phyloP scores from a whole-genome alignment of 2,888 invertebrate genomes.

The Unio pictorum region DNA sequence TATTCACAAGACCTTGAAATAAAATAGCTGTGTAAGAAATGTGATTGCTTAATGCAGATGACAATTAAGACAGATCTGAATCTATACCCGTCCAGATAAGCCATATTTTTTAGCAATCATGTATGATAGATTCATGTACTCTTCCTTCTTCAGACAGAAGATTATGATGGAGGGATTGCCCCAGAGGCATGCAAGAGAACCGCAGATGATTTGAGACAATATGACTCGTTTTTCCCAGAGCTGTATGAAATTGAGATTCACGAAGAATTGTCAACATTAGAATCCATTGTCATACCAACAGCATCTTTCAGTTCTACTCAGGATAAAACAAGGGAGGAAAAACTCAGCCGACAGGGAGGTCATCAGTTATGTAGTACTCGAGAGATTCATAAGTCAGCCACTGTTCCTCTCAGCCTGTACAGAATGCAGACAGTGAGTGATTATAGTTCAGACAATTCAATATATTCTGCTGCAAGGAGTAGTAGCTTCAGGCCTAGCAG shows the following conservation, averaged over 20 bases:
- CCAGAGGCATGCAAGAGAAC: slow-evolving; percentile 52
- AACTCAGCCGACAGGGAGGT: slow-evolving; percentile 3
- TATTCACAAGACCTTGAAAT: no score
- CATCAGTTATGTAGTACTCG: background rate
- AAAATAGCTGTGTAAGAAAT: no score
- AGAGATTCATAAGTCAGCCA: slow-evolving; percentile 28
- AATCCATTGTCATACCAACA: slow-evolving; percentile 40
- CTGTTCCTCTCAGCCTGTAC: slow-evolving; percentile 25
- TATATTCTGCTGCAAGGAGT: slow-evolving; percentile 22
- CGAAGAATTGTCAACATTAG: slow-evolving; percentile 15
- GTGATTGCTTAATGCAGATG: no score
- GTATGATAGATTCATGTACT: background rate
- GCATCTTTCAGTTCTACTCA: slow-evolving; percentile 23
- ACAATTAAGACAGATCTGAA: no score
- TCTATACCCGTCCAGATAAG: no score
- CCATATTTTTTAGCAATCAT: background rate
- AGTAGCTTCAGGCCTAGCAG: slow-evolving; percentile 4
- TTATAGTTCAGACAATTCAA: slow-evolving; percentile 33
- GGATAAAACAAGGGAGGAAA: slow-evolving; percentile 10
- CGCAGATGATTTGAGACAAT: slow-evolving; percentile 63
- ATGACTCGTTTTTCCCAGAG: slow-evolving; percentile 67
- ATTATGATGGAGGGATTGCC: slow-evolving; percentile 48
- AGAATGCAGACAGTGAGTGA: slow-evolving; percentile 32
- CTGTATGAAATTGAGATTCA: slow-evolving; percentile 61
- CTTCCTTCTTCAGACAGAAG: slow-evolving; percentile 53